Conservation (phyloP, 1,140 invertebrate genomes). For the Homarus americanus region DNA sequence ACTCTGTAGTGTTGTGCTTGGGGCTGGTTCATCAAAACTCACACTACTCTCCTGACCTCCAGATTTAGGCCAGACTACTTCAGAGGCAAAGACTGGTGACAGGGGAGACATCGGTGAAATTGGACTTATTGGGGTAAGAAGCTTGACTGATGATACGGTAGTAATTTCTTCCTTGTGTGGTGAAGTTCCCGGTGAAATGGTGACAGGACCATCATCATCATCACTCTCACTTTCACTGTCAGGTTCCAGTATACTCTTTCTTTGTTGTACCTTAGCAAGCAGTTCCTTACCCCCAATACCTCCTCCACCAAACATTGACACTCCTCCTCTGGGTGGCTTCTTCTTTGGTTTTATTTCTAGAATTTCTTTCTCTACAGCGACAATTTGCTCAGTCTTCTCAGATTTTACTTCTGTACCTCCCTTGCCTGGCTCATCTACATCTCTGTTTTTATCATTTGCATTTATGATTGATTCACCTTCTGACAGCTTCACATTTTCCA, state of each 20-base stretch:
- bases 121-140: not conserved
- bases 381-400: not conserved
- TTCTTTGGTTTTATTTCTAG: conserved; percentile 45
- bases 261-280: conserved; percentile 60
- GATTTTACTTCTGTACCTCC: conserved; percentile 1
- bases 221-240: conserved; percentile 54
- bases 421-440: not conserved
- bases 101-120: not conserved
- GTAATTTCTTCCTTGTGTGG: not conserved
- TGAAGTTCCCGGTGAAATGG: not conserved
- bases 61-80: not conserved
- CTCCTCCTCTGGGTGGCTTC: conserved; percentile 67
- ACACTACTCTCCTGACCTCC: conserved; percentile 32
- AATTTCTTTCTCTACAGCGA: not conserved
- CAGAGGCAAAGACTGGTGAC: conserved; percentile 11
- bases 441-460: not conserved
- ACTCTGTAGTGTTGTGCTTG: conserved; percentile 34
- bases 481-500: not conserved
- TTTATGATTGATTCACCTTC: not conserved
- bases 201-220: not conserved
- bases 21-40: conserved; percentile 54
- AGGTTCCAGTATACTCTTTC: conserved; percentile 55
- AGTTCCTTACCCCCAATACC: conserved; percentile 49
- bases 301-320: conserved; percentile 67
- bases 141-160: not conserved